Percentiles rank a stretch among this genome's conserved stretches.
phyloP scores from a whole-genome alignment of 2,113 vertebrate species.

The Perognathus longimembris region DNA sequence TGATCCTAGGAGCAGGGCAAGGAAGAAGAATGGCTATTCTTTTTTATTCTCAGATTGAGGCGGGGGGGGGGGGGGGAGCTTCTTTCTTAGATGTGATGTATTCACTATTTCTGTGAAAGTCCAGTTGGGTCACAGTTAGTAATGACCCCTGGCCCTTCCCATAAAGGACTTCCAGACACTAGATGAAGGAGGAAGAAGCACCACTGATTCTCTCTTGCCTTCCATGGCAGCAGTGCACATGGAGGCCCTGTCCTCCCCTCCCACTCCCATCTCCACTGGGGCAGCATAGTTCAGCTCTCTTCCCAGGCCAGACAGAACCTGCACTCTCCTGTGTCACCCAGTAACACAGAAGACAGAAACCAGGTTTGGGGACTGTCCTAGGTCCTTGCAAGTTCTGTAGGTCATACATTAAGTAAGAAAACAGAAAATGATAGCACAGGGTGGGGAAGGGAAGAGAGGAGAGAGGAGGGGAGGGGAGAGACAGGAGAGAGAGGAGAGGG shows the following conservation, averaged over 20 bases:
- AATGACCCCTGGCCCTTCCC: neutral
- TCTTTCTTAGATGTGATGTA: constrained; percentile 6
- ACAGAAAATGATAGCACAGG: neutral
- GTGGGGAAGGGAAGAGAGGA: neutral
- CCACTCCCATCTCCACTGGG: no score
- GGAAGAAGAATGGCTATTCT: neutral
- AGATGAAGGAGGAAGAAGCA: no score
- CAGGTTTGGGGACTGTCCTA: neutral
- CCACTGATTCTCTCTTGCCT: neutral
- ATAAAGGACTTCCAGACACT: neutral
- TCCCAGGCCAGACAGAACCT: neutral
- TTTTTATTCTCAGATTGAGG: neutral
- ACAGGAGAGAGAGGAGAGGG: no score
- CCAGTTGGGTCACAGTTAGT: neutral
- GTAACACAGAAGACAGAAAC: neutral
- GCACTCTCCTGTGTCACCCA: neutral
- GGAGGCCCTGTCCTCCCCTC: neutral
- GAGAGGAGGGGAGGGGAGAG: no score
- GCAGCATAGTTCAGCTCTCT: neutral
- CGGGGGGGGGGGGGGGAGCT: no score
- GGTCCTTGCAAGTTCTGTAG: neutral
- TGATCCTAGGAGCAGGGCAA: neutral
- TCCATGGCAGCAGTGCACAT: neutral
- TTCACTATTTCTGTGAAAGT: neutral
- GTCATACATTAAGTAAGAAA: neutral